Evolutionary conservation across 2,113 vertebrate species (phyloP), one percentile per base, ranked within the genome.

Genomic region (Ageneiosus marmoratus): DNA sequence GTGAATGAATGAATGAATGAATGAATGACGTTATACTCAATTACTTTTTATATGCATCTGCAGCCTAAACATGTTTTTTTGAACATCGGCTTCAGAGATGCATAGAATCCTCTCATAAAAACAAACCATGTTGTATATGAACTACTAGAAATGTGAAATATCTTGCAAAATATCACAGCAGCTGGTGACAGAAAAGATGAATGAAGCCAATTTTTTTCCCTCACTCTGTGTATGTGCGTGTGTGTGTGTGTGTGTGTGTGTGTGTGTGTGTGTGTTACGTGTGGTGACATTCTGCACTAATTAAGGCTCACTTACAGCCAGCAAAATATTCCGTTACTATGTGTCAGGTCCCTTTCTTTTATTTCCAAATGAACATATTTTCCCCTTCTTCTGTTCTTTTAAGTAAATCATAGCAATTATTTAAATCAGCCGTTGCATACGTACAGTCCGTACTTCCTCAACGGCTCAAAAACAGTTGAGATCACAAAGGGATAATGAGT

Each of bases 331-430:
- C 88, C 87, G 90, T 85, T 27, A 73, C 69, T 48, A 89, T 86
- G 51, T 88, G 86, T 90, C 88, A 90, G 87, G 87, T 90, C 86
- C 89, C 90, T 89, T 13, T 76, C 91, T 92, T 91, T 92, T 92
- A 91, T 92, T 91, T 90, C 81, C 89, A 83, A 51, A 93, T 94
- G 92, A 93, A 92, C 92, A 93, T 92, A 92, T 91, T 92, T 92
- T 90, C 88, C 90, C 91, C 90, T 89, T 91, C 93, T 87, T 89
- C 89, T 90, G 63, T 87, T 90, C 88, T 94, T 94, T 94, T 91
- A 94, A 93, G 91, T 92, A 93, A 94, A 94, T 91, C 92, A 90
- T 88, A 89, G 89, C 89, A 92, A 93, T 94, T 94, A 94, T 94
- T 93, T 92, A 92, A 93, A 93, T 91, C 90, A 89, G 88, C 87